Conservation (phyloP, 2,113 vertebrate species). For the Pelecanoides urinatrix region DNA sequence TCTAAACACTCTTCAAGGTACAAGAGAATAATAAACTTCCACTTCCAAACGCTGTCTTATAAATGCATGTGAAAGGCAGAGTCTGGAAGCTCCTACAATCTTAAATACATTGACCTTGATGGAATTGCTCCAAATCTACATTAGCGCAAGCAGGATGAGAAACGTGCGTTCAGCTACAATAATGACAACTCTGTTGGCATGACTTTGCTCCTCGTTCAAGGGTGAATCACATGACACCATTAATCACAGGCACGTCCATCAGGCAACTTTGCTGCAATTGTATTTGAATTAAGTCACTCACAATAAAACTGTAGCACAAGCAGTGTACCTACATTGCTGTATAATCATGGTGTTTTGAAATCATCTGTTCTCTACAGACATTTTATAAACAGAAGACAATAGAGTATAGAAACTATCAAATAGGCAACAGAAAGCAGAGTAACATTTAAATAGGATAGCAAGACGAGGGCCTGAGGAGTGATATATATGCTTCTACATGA, state of each 20-base stretch:
- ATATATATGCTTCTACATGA: neutral
- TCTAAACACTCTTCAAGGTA: neutral
- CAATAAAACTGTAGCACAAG: neutral
- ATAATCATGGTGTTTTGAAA: neutral
- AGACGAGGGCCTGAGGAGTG: neutral
- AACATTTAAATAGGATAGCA: neutral
- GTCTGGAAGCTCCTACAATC: neutral
- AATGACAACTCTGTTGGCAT: neutral
- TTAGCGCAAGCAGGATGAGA: neutral
- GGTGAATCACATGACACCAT: neutral
- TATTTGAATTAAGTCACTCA: neutral
- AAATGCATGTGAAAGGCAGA: neutral
- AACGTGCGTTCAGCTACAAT: neutral
- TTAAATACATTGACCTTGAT: neutral
- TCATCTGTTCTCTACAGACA: neutral
- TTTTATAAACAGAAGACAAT: neutral
- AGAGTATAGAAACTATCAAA: neutral
- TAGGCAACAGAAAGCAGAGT: neutral
- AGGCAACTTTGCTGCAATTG: neutral
- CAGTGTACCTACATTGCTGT: neutral
- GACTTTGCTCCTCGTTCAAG: neutral
- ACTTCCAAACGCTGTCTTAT: neutral
- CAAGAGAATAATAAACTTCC: neutral
- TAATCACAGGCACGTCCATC: neutral
- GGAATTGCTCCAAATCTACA: neutral